Evolutionary conservation across 2,113 vertebrate genomes (phyloP), one percentile per base, ranked within the genome.

Genomic region (Motacilla tschutschensis): DNA sequence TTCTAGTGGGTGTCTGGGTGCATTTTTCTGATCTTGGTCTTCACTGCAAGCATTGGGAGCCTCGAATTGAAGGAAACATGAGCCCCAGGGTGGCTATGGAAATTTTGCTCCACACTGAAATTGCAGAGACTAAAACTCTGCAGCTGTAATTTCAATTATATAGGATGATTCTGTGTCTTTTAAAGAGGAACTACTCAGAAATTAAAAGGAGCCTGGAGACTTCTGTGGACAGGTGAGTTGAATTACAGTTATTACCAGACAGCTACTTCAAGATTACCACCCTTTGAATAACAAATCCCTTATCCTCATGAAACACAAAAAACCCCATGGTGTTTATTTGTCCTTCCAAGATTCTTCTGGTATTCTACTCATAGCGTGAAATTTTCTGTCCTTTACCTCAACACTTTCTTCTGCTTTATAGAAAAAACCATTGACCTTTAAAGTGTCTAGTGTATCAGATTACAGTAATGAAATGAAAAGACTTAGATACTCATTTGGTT

Each of bases 231-330:
- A 57, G 63, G 63, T 62, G 93, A 79, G 81, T 94, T 93, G 91
- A 95, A 96, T 95, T 95, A 90, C 31, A 92, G 80, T 91, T 93
- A 92, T 94, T 96, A 94, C 21, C 12, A 87, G 74, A 57, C 58
- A 69, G n/a, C 86, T 94, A 64, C 94, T 91, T 91, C 79, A 91
- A 94, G 75, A 87, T 93, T 91, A 83, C 46, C 90, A 29, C 26
- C 40, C 35, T 91, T 88, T 87, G 66, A 93, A 87, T 72, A 89
- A 46, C 48, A 87, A 75, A 63, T 66, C 46, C 36, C 15, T 24
- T 54, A 54, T 12, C 36, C 33, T 14, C 24, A 33, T 33, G 44
- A 85, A 93, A 83, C 40, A 65, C 44, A 90, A 92, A 78, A 31
- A 86, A 93, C 88, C 33, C 33, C 33, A 53, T 26, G 38, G 51